These are phyloP conservation scores for Chymomyza amoena DNA, from an alignment of 2,888 invertebrate species.

Conservation along the genomic window DNA sequence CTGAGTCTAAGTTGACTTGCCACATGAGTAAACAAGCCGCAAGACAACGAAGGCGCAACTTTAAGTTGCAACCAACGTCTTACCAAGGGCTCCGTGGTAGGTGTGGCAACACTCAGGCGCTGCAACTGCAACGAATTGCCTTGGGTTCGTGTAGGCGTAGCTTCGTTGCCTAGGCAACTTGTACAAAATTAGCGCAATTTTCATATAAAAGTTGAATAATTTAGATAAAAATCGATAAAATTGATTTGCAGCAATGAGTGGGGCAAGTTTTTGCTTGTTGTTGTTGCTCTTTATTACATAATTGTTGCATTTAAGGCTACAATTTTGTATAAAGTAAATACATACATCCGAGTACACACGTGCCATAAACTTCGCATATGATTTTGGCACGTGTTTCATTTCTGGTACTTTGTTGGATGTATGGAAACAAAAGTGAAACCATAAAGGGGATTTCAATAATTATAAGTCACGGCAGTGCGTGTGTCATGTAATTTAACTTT, in stretches of 20 bases:
- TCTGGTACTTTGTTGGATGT: neutral
- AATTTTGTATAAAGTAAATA: neutral
- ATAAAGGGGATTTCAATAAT: conserved; percentile 22
- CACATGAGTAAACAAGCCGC: conserved; percentile 33
- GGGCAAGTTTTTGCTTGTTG: conserved; percentile 9
- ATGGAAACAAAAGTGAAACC: neutral
- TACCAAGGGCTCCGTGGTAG: neutral
- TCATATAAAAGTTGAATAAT: conserved; percentile 37
- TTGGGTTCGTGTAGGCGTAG: neutral
- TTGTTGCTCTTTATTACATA: conserved; percentile 27
- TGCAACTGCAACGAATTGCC: neutral
- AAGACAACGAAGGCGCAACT: neutral
- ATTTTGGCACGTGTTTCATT: conserved; percentile 40
- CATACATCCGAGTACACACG: neutral
- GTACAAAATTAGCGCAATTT: conserved; percentile 22
- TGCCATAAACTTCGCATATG: conserved; percentile 32
- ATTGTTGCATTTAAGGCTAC: conserved; percentile 26
- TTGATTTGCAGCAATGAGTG: conserved; percentile 24
- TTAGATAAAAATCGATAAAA: conserved; percentile 38
- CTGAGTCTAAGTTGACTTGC: conserved; percentile 20
- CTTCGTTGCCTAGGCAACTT: conserved; percentile 9
- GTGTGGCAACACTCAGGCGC: neutral
- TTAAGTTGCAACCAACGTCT: neutral
- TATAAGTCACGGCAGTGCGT: conserved; percentile 13
- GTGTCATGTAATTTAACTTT: neutral